Base-by-base conservation (phyloP, 2,888 invertebrate genomes). In the Lymantria monacha region DNA sequence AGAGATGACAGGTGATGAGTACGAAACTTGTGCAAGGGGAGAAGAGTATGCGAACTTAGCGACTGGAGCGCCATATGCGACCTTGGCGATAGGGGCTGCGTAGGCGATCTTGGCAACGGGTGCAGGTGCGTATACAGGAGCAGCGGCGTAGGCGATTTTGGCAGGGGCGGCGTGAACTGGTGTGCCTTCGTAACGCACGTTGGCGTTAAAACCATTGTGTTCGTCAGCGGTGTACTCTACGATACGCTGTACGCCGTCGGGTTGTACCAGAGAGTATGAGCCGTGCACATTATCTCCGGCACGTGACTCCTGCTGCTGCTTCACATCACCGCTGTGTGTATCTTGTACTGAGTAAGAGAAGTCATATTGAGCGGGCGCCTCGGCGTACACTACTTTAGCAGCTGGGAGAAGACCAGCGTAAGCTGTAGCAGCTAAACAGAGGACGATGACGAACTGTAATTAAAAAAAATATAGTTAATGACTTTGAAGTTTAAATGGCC, bases 261-360 rank as follows among this genome's bases (percentile, higher is more conserved):
- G 89, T 54, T 91, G 91, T 40, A 91, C 76, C 15, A 91, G 81
- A 0, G 91, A 88, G 81, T 91, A 91, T 30, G 83, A 87, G 55
- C 91, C 91, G 37, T 86, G 87, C 38, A 91, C 87, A 53, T 68
- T 74, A 65, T 91, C 87, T 1, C 91, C 91, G 58, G 74, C 61
- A 61, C 91, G 90, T 43, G 77, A 63, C 61, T 91, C 91, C 55
- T 87, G 81, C 74, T 91, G 91, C 59, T 88, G 78, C 69, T 92
- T 92, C 61, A 89, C 70, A 70, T 92, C 91, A 5, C 91, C 91
- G 68, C 81, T 85, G 67, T 85, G 83, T 15, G 69, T 61, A 64
- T 91, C 91, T 51, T 88, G 85, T 44, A 91, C 89, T 46, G 87
- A 85, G 80, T 91, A 91, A 30, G 76, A 72, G 78, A 79, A 90